Evolutionary conservation across 2,888 invertebrate species (phyloP), one percentile per base, ranked within the genome.

Genomic region (Steinernema scapterisci): DNA sequence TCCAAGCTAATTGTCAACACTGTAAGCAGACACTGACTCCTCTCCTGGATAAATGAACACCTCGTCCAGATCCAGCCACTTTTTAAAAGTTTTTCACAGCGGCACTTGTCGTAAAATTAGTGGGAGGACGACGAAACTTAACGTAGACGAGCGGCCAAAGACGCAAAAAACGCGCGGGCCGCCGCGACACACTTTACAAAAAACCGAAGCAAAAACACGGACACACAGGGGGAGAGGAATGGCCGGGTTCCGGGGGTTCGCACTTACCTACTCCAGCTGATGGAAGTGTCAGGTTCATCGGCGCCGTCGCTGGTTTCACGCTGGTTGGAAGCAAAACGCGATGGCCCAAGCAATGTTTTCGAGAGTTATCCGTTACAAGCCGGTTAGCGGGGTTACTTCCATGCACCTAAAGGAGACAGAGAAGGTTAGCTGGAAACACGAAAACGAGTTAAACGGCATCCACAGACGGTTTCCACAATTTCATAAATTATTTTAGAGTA

Each of bases 241-340:
- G 38, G 38, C 3, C 5, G 38, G 38, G 27, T 63, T 31, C 63
- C 31, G 63, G 63, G n/a, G 31, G 6, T 31, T 6, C 13, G 21
- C 63, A 63, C 63, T 63, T 63, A 63, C 63, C 63, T 13, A 63
- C 63, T 25, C 63, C 63, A 63, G 63, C 63, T 63, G 63, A 63
- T 63, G 63, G 63, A 31, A 63, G 63, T 27, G 63, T 63, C 63
- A 63, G 63, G 27, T 63, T 63, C 63, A 63, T 63, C 31, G 63
- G 31, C 31, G 63, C 11, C n/a, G 38, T 6, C 38, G 38, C 38
- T 6, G 38, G 38, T 6, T 38, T 9, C 38, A 38, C 38, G 38
- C 38, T 38, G 38, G 38, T 38, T 38, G 3, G 5, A 38, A 38
- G 38, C 38, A 38, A 38, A 3, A 38, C 38, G 9, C 38, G 38